phyloP scores from a whole-genome alignment of 2,888 invertebrate genomes.

The Drosophila tanythrix region DNA sequence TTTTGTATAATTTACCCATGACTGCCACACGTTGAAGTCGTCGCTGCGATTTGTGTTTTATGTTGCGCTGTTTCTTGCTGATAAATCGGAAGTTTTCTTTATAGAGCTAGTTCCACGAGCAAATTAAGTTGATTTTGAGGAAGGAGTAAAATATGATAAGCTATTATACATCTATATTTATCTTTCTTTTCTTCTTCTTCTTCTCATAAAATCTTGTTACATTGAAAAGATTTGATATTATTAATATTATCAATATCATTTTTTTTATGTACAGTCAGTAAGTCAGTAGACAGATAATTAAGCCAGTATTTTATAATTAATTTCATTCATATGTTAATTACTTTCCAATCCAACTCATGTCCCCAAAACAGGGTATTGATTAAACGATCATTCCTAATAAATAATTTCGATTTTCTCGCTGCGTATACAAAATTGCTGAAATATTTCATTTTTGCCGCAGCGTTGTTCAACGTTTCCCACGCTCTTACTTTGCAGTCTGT shows the following conservation, averaged over 20 bases:
- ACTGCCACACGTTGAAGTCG: conserved; percentile 33
- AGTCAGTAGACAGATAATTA: background rate
- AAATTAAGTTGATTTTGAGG: background rate
- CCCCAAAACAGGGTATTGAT: conserved; percentile 24
- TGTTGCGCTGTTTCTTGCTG: conserved; percentile 5
- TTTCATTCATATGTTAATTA: background rate
- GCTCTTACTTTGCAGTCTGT: conserved; percentile 9
- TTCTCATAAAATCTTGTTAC: background rate
- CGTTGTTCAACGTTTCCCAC: conserved; percentile 11
- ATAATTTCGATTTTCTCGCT: conserved; percentile 19
- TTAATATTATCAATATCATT: background rate
- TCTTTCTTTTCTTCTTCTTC: background rate
- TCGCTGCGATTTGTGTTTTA: conserved; percentile 37
- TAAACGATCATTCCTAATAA: background rate
- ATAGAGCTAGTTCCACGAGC: background rate
- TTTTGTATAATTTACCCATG: conserved; percentile 47
- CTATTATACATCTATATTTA: background rate
- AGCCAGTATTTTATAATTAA: background rate
- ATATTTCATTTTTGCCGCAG: conserved; percentile 61
- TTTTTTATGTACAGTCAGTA: no score
- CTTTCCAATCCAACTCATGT: background rate
- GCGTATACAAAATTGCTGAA: conserved; percentile 44
- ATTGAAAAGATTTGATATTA: background rate
- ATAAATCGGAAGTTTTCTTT: background rate
- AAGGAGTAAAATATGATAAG: background rate